Evolutionary conservation across 2,113 vertebrate species (phyloP).

Genomic region (Bubalus kerabau): DNA sequence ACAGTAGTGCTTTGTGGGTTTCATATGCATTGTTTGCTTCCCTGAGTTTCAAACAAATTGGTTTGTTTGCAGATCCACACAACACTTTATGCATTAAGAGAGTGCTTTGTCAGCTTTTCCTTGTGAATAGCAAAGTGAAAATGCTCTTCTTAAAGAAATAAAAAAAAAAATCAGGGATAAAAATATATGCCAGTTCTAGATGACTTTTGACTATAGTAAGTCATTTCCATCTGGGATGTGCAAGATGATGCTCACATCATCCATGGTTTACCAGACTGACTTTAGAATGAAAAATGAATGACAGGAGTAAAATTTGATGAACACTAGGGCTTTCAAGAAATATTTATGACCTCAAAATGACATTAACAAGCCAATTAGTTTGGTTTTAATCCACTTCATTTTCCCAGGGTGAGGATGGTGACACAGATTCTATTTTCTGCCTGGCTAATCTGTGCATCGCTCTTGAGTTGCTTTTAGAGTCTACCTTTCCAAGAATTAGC

Average conservation of each 20-base stretch:
- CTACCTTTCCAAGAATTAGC: constrained; percentile 16
- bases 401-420: constrained; percentile 24
- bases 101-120: constrained; percentile 45
- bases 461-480: not conserved
- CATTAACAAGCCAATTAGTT: constrained; percentile 45
- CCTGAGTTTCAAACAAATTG: constrained; percentile 23
- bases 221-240: constrained; percentile 3
- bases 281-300: constrained; percentile 10
- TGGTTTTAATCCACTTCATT: constrained; percentile 50
- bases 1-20: not conserved
- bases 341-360: constrained; percentile 41
- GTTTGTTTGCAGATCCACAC: constrained; percentile 15
- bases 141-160: constrained; percentile 7
- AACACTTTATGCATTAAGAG: constrained; percentile 15
- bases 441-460: not conserved
- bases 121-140: constrained; percentile 19
- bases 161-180: not conserved
- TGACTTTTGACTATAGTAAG: not conserved
- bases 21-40: constrained; percentile 4
- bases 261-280: not conserved
- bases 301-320: constrained; percentile 12
- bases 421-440: constrained; percentile 50
- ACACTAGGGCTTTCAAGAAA: not conserved
- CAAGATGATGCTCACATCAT: not conserved
- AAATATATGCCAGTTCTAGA: not conserved